Evolutionary conservation across 2,888 invertebrate species (phyloP).

Genomic region (Tortrix viridana): DNA sequence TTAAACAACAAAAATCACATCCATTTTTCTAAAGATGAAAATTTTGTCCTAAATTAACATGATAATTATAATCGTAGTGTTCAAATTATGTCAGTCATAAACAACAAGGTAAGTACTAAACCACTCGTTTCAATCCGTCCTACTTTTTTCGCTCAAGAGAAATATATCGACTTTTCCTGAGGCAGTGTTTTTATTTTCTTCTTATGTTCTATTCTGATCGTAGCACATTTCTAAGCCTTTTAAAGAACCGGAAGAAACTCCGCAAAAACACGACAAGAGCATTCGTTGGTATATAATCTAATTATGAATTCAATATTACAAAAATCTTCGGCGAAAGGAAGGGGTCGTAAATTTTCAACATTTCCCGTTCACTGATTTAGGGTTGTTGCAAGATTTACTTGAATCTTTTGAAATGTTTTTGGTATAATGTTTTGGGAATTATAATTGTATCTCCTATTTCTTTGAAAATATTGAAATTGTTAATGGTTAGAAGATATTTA

Average conservation of each 20-base stretch:
- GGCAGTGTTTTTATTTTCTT: neutral
- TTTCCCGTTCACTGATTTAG: slow-evolving; percentile 23
- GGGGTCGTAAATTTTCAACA: slow-evolving; percentile 9
- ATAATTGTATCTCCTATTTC: neutral
- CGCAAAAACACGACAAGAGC: slow-evolving; percentile 13
- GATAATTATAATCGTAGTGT: too few species aligned
- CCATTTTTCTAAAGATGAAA: too few species aligned
- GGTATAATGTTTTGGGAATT: neutral
- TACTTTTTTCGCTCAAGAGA: too few species aligned
- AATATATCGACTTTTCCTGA: too few species aligned
- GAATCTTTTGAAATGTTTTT: neutral
- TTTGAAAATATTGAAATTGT: too few species aligned
- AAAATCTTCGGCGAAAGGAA: slow-evolving; percentile 9
- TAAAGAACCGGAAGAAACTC: slow-evolving; percentile 7
- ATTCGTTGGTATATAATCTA: slow-evolving; percentile 10
- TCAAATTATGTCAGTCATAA: too few species aligned
- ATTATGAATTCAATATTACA: slow-evolving; percentile 27
- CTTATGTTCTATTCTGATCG: slow-evolving; percentile 4
- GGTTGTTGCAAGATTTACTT: slow-evolving; percentile 8
- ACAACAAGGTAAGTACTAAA: too few species aligned
- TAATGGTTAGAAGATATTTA: too few species aligned
- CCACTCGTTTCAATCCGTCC: too few species aligned
- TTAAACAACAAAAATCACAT: too few species aligned
- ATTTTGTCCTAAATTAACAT: too few species aligned
- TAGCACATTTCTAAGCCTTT: slow-evolving; percentile 5